phyloP scores from a whole-genome alignment of 2,797 vertebrate species.

The Gymnothorax javanicus region DNA sequence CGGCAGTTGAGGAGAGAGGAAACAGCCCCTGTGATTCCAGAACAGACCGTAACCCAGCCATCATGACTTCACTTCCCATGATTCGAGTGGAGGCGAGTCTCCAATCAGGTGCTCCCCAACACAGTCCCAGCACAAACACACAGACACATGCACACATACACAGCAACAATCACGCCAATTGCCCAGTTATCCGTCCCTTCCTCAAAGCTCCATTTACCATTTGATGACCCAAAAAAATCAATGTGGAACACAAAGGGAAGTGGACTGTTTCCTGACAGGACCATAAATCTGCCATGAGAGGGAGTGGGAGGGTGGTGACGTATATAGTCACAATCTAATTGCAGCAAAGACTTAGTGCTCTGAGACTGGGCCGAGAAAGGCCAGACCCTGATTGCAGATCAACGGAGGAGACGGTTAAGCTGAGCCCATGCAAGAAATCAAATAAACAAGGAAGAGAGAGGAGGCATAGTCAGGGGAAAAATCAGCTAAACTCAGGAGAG shows the following conservation, averaged over 20 bases:
- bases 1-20: too few species aligned
- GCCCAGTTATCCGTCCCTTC: slow-evolving; percentile 62
- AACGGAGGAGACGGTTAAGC: neutral
- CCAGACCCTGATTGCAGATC: neutral
- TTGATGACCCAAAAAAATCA: slow-evolving; percentile 66
- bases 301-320: slow-evolving; percentile 24
- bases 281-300: slow-evolving; percentile 70
- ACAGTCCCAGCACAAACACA: slow-evolving; percentile 35
- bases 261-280: slow-evolving; percentile 58
- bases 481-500: neutral
- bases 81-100: neutral
- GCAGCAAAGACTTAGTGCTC: slow-evolving; percentile 37
- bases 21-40: neutral
- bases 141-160: slow-evolving; percentile 24
- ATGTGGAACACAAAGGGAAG: slow-evolving; percentile 73
- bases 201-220: neutral
- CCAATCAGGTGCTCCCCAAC: neutral
- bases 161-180: slow-evolving; percentile 75
- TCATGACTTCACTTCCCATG: neutral
- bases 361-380: slow-evolving; percentile 24
- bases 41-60: neutral
- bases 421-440: neutral
- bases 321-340: slow-evolving; percentile 8
- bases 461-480: neutral
- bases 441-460: neutral